Evolutionary conservation across 2,888 invertebrate genomes (phyloP).

Genomic region (Acrobasis repandana): DNA sequence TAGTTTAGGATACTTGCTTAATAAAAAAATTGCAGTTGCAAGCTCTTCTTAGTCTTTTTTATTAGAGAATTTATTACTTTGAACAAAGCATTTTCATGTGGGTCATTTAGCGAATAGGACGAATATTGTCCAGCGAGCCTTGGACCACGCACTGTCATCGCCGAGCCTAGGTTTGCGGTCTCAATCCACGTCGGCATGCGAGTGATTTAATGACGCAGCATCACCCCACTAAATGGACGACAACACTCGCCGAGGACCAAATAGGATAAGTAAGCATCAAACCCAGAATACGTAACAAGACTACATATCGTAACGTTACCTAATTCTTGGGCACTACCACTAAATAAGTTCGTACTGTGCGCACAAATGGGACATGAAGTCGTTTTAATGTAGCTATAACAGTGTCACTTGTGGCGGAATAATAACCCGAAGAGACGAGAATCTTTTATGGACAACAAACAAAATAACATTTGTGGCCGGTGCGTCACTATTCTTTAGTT

Average conservation of each 20-base stretch:
- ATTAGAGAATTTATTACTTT: too few relatives aligned
- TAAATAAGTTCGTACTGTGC: neutral
- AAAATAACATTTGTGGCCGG: constrained; percentile 21
- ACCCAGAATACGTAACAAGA: neutral
- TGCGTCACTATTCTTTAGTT: too few relatives aligned
- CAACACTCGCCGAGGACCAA: neutral
- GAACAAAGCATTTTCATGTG: too few relatives aligned
- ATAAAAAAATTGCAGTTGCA: too few relatives aligned
- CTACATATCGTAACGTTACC: neutral
- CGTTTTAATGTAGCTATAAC: constrained; percentile 7
- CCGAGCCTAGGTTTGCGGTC: constrained; percentile 11
- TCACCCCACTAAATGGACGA: constrained; percentile 9
- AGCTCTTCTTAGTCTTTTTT: too few relatives aligned
- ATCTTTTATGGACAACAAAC: constrained; percentile 1
- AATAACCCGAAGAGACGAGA: neutral
- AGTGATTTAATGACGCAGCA: constrained; percentile 4
- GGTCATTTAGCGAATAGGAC: too few relatives aligned
- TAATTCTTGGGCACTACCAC: constrained; percentile 2
- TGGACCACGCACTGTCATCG: neutral
- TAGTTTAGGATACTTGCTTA: too few relatives aligned
- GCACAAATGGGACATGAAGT: constrained; percentile 13
- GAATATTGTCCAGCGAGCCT: too few relatives aligned
- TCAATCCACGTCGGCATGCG: constrained; percentile 1
- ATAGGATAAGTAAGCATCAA: constrained; percentile 4
- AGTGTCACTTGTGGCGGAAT: neutral